Percentiles rank a stretch among this genome's conserved stretches.
Evolutionary conservation across 1,140 invertebrate genomes (phyloP).

Genomic region (Formica selysi): DNA sequence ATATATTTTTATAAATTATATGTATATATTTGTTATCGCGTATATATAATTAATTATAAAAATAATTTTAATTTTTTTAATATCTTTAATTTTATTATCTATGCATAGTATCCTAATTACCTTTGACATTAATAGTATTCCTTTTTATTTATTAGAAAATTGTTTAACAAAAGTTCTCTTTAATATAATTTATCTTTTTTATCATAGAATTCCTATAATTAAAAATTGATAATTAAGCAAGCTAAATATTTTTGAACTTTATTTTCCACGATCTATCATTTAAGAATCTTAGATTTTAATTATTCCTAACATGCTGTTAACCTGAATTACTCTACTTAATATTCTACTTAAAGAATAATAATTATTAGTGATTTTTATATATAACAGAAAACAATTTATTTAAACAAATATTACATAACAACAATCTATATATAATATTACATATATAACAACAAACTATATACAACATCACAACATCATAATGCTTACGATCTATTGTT

Average conservation of each 20-base stretch:
- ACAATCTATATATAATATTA: constrained; percentile 62
- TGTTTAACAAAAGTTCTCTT: neutral
- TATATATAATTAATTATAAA: neutral
- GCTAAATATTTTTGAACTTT: neutral
- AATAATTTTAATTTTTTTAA: neutral
- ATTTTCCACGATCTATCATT: neutral
- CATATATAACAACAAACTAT: constrained; percentile 57
- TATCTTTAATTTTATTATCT: constrained; percentile 5
- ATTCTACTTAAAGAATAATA: neutral
- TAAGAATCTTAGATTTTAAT: neutral
- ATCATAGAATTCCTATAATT: neutral
- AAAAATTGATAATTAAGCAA: neutral
- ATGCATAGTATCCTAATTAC: neutral
- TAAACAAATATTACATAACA: constrained; percentile 49
- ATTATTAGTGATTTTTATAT: neutral
- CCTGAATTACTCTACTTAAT: no score
- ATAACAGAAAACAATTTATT: constrained; percentile 66
- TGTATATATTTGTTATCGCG: neutral
- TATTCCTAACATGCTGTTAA: neutral
- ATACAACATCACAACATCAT: constrained; percentile 56
- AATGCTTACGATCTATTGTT: constrained; percentile 44
- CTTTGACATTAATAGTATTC: neutral
- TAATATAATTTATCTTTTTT: neutral
- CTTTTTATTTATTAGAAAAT: neutral
- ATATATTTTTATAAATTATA: neutral